Evolutionary conservation across 2,888 invertebrate species (phyloP), one percentile per base, ranked within the genome.

Genomic region (Escarpia spicata): DNA sequence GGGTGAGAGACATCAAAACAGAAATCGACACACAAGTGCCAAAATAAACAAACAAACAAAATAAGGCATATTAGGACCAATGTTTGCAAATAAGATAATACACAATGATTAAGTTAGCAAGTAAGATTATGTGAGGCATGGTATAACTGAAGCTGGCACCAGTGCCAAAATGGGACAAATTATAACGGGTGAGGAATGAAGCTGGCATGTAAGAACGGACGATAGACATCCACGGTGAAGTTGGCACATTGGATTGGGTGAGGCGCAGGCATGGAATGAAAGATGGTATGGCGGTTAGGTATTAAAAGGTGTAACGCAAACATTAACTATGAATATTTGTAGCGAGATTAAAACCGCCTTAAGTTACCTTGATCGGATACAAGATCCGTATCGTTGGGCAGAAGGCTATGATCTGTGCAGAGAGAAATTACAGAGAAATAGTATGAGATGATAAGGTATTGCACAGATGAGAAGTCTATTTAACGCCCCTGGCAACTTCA

Each of bases 341-440:
- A 75, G 19, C 26, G 6, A 26, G 75, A 37, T 3, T 75, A 6
- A 75, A 75, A 75, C 75, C 26, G 75, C 75, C 75, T 75, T 19
- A 75, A 75, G 75, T 75, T 75, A 75, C 75, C 75, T 75, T 75
- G 75, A 75, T 75, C 75, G 75, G 75, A 75, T 6, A 75, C 75
- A 75, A 26, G 75, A 75, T 75, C 75, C n/a, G 75, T 75, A 75
- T 75, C 75, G 75, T 75, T 75, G 75, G 75, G 75, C n/a, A 75
- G 75, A 75, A 75, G 75, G n/a, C 75, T 75, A 75, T 75, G 75
- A 75, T 75, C 75, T 75, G 75, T 75, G 75, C 75, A 75, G 4
- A 26, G 75, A 75, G 26, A 75, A 75, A 75, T 75, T 15, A 75
- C 19, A 75, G 75, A 75, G 75, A 75, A 75, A 75, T 26, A 26